Evolutionary conservation across 2,888 invertebrate species (phyloP).

Genomic region (Ochropacha duplaris): DNA sequence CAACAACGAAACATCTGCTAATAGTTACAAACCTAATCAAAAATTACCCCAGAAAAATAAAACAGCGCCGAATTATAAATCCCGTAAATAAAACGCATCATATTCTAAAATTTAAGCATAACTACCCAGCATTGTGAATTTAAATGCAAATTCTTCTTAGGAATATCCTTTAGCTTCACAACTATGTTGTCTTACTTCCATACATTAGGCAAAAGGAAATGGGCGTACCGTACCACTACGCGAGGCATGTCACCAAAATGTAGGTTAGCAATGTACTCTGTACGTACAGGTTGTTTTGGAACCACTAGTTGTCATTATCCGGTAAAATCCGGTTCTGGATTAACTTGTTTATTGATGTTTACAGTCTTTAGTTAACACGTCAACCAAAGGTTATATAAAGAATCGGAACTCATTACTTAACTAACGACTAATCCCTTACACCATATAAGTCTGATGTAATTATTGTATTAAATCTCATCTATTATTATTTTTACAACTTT

Average conservation of each 20-base stretch:
- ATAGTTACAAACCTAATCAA: no score
- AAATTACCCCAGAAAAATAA: no score
- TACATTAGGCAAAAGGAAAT: not conserved
- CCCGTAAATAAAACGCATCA: no score
- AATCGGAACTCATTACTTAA: no score
- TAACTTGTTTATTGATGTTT: slow-evolving; percentile 3
- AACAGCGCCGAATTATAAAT: no score
- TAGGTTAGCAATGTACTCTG: slow-evolving; percentile 25
- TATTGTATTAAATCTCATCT: no score
- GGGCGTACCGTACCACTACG: not conserved
- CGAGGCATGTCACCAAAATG: slow-evolving; percentile 10
- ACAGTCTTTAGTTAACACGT: not conserved
- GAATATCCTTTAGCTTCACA: not conserved
- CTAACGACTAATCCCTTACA: not conserved
- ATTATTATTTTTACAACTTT: not conserved
- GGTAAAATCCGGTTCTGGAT: slow-evolving; percentile 25
- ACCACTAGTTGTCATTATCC: slow-evolving; percentile 26
- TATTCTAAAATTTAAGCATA: no score
- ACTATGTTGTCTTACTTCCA: not conserved
- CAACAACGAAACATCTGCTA: no score
- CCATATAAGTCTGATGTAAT: no score
- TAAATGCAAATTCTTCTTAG: not conserved
- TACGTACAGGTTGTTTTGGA: slow-evolving; percentile 15
- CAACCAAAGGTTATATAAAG: not conserved
- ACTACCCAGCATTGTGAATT: not conserved